These are phyloP conservation scores for Wasmannia auropunctata DNA, from an alignment of 1,140 invertebrate species.

Conservation along the genomic window DNA sequence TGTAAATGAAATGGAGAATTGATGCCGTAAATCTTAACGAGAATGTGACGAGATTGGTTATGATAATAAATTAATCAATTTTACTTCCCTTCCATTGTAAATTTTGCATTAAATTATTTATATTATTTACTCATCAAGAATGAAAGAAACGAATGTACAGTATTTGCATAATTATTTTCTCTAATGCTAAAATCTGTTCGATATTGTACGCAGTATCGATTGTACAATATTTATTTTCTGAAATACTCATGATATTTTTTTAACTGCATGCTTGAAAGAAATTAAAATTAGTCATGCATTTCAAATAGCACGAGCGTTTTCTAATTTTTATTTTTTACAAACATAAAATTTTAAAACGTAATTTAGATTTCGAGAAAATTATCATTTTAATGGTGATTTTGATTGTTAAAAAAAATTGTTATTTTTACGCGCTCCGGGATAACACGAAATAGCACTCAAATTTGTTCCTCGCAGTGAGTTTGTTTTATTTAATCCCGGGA, in stretches of 20 bases:
- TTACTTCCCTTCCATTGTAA: background rate
- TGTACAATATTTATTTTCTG: background rate
- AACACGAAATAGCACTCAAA: background rate
- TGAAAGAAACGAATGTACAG: background rate
- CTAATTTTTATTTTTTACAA: background rate
- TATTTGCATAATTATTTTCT: background rate
- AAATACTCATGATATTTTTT: background rate
- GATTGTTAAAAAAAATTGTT: background rate
- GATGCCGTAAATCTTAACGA: background rate
- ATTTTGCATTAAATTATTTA: background rate
- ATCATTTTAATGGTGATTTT: background rate
- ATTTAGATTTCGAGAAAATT: background rate
- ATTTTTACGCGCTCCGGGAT: background rate
- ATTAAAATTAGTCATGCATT: background rate
- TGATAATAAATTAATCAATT: constrained; percentile 33
- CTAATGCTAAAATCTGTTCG: background rate
- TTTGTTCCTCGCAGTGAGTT: background rate
- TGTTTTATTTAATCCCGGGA: background rate
- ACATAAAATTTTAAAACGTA: background rate
- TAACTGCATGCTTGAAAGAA: background rate
- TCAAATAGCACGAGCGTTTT: background rate
- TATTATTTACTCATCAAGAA: background rate
- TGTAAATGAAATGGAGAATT: background rate
- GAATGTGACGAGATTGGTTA: background rate
- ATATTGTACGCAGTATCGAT: background rate